phyloP scores from a whole-genome alignment of 2,797 vertebrate species.

The Acrossocheilus wenchowensis region DNA sequence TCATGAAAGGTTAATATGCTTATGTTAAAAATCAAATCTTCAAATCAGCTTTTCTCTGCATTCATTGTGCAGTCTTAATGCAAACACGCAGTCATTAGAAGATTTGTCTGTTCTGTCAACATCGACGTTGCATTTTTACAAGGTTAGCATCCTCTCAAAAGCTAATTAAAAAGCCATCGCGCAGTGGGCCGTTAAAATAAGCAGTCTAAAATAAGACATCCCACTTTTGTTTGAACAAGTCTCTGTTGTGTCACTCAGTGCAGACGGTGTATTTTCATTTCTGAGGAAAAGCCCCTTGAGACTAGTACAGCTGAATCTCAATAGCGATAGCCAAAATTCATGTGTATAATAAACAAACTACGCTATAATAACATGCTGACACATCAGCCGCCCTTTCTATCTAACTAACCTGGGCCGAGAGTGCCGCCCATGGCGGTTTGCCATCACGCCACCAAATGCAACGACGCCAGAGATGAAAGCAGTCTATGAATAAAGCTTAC shows the following conservation, averaged over 20 bases:
- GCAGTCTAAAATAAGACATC: conserved; percentile 36
- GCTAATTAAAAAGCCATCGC: conserved; percentile 30
- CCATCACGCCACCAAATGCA: conserved; percentile 46
- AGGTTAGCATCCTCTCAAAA: conserved; percentile 29
- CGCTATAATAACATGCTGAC: conserved; percentile 48
- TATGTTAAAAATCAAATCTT: not conserved
- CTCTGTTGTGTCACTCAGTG: conserved; percentile 44
- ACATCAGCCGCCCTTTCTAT: conserved; percentile 26
- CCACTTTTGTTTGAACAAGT: conserved; percentile 34
- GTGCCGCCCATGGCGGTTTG: conserved; percentile 41
- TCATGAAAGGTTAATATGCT: conserved; percentile 3
- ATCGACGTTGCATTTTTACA: conserved; percentile 2
- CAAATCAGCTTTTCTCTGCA: not conserved
- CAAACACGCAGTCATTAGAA: conserved; percentile 11
- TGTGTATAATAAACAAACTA: conserved; percentile 34
- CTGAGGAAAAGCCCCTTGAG: conserved; percentile 11
- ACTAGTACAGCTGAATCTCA: conserved; percentile 25
- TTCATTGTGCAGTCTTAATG: not conserved
- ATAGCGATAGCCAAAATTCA: conserved; percentile 23
- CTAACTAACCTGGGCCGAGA: conserved; percentile 26
- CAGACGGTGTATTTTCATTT: conserved; percentile 33
- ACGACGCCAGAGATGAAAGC: conserved; percentile 61
- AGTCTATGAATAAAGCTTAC: conserved; percentile 63
- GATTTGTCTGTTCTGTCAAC: conserved; percentile 5
- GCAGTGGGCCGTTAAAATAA: conserved; percentile 4